Evolutionary conservation across 2,888 invertebrate species (phyloP).

Genomic region (Pandemis cinnamomeana): DNA sequence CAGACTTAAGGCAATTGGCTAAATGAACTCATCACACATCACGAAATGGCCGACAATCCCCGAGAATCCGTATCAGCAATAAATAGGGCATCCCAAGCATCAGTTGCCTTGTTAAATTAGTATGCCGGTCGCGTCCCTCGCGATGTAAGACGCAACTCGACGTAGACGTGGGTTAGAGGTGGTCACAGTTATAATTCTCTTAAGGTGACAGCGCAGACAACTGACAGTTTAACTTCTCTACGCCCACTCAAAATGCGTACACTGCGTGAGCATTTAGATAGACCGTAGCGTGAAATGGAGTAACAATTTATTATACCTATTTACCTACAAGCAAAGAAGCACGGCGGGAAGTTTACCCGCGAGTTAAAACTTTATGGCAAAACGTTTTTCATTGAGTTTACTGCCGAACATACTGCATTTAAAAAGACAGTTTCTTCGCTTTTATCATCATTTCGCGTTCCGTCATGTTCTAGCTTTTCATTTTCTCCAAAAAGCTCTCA

Average conservation of each 20-base stretch:
- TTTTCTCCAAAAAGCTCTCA: slow-evolving; percentile 24
- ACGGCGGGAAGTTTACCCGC: background rate
- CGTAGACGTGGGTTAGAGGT: slow-evolving; percentile 10
- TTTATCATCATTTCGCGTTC: slow-evolving; percentile 2
- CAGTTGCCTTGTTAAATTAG: slow-evolving; percentile 8
- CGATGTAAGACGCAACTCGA: slow-evolving; percentile 8
- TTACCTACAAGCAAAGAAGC: background rate
- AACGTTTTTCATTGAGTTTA: background rate
- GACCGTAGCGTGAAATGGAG: background rate
- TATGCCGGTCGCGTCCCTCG: background rate
- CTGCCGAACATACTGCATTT: background rate
- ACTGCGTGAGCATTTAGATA: slow-evolving; percentile 1
- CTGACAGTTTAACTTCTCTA: slow-evolving; percentile 10
- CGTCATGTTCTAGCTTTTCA: slow-evolving; percentile 5
- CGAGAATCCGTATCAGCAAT: slow-evolving; percentile 4
- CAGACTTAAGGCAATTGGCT: background rate
- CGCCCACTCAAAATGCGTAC: slow-evolving; percentile 4
- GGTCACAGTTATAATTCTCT: slow-evolving; percentile 13
- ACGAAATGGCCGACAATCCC: background rate
- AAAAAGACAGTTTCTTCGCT: slow-evolving; percentile 7
- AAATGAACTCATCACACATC: slow-evolving; percentile 3
- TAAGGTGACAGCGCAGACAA: slow-evolving; percentile 4
- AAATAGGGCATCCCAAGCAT: slow-evolving; percentile 11
- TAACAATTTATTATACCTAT: background rate
- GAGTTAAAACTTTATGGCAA: background rate